Evolutionary conservation across 2,888 invertebrate species (phyloP), one percentile per base, ranked within the genome.

Genomic region (Melikaiella ostensackeni): DNA sequence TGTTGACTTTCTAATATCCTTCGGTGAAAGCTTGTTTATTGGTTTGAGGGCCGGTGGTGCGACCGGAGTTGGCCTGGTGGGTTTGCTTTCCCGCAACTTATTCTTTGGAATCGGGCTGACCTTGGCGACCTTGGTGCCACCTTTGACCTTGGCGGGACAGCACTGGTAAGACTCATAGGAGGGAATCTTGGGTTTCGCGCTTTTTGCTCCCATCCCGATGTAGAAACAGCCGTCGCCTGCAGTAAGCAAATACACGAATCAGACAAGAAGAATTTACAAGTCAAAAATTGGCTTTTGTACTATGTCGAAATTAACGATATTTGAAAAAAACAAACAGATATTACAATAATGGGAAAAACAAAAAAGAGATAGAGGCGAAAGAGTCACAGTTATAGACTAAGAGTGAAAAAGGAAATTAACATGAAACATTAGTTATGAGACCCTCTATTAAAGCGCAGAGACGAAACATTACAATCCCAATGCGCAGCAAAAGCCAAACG

Each of bases 211-310:
- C 95, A 97, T 95, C 94, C 97, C 97, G 94, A 97, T 96, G 96
- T 96, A 96, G 96, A 97, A 97, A 95, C 97, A 97, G 95, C 97
- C 97, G 95, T 97, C 97, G 96, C 97, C 97, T 97, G 96, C 96
- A 95, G 95, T 94, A 96, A 95, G 95, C 96, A 96, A 96, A 96
- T 96, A 96, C 93, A 94, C 89, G 88, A 87, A 85, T 90, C 89
- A 90, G 88, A 89, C 84, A 89, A 88, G 82, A 75, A 80, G 79
- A 84, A 81, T 82, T 61, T 57, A 46, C 24, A 77, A 61, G 50
- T 42, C 21, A 61, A 46, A 50, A 79, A 64, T 62, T 76, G 79
- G 76, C 76, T 80, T 76, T 77, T 79, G 73, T 77, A 77, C 64
- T 76, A 78, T 75, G 62, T 50, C 74, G 62, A 74, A 77, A 77